Percentiles rank a stretch among this genome's conserved stretches.
phyloP scores from a whole-genome alignment of 53 echinoderm and acorn worm species.

The Apostichopus leukothele region DNA sequence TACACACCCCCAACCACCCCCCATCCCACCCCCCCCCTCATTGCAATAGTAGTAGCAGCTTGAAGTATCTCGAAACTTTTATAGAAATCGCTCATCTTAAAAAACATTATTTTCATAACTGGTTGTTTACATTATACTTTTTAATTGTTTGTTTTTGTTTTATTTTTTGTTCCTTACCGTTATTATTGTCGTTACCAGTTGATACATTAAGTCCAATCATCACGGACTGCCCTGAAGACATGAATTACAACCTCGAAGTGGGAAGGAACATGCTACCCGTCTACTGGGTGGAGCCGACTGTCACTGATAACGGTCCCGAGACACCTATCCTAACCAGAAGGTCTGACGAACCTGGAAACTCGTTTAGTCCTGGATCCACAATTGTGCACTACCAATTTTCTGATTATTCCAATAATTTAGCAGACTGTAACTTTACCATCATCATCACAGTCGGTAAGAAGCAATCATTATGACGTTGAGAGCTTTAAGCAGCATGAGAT shows the following conservation, averaged over 20 bases:
- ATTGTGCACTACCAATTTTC: neutral
- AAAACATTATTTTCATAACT: too few species aligned
- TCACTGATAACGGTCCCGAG: conserved; percentile 40
- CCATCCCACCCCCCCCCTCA: too few species aligned
- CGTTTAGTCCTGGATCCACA: conserved; percentile 22
- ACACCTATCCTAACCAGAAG: neutral
- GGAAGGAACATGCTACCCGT: conserved; percentile 20
- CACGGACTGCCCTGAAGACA: conserved; percentile 46
- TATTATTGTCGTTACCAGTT: neutral
- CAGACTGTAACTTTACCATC: neutral
- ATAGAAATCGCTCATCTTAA: too few species aligned
- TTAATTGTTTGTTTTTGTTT: too few species aligned
- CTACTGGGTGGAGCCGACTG: conserved; percentile 51
- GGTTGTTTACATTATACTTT: too few species aligned
- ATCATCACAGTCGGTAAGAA: conserved; percentile 18
- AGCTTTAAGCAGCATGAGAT: too few species aligned
- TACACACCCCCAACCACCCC: too few species aligned
- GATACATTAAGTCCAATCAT: conserved; percentile 53
- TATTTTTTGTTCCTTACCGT: too few species aligned
- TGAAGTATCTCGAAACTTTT: too few species aligned
- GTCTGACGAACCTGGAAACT: neutral
- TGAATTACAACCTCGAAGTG: conserved; percentile 23
- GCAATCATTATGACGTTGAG: too few species aligned
- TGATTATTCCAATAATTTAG: neutral
- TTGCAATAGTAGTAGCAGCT: too few species aligned